Conservation (phyloP, 2,797 vertebrate genomes). For the Pygocentrus nattereri region DNA sequence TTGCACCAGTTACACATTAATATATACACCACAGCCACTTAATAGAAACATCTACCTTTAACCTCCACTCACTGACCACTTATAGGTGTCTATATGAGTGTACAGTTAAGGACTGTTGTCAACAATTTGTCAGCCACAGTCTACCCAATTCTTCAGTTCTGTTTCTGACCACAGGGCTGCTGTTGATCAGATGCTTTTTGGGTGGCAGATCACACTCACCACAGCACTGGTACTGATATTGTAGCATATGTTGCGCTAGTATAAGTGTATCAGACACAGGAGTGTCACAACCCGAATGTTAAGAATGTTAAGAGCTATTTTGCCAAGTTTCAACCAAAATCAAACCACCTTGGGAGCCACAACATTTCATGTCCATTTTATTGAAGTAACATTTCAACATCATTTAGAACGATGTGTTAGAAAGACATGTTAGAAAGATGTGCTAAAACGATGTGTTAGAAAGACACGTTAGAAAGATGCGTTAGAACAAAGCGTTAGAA, state of each 20-base stretch:
- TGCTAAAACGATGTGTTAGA: too few relatives aligned
- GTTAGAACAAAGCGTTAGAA: too few relatives aligned
- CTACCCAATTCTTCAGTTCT: neutral
- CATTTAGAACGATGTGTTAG: too few relatives aligned
- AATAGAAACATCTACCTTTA: neutral
- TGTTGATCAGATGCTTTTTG: neutral
- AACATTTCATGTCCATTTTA: too few relatives aligned
- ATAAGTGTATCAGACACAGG: neutral
- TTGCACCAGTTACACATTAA: neutral
- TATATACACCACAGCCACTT: neutral
- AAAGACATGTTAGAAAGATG: too few relatives aligned
- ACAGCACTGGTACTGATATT: neutral
- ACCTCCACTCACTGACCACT: neutral
- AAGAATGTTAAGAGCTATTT: too few relatives aligned
- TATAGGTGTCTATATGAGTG: neutral
- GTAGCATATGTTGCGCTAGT: neutral
- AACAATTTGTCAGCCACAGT: neutral
- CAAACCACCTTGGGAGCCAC: too few relatives aligned
- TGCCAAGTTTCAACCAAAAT: too few relatives aligned
- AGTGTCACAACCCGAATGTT: too few relatives aligned
- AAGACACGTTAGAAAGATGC: too few relatives aligned
- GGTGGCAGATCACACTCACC: neutral
- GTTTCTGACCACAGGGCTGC: neutral
- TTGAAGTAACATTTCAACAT: too few relatives aligned
- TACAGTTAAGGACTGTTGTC: neutral